Evolutionary conservation across 2,113 vertebrate species (phyloP), one percentile per base, ranked within the genome.

Genomic region (Dendropsophus ebraccatus): DNA sequence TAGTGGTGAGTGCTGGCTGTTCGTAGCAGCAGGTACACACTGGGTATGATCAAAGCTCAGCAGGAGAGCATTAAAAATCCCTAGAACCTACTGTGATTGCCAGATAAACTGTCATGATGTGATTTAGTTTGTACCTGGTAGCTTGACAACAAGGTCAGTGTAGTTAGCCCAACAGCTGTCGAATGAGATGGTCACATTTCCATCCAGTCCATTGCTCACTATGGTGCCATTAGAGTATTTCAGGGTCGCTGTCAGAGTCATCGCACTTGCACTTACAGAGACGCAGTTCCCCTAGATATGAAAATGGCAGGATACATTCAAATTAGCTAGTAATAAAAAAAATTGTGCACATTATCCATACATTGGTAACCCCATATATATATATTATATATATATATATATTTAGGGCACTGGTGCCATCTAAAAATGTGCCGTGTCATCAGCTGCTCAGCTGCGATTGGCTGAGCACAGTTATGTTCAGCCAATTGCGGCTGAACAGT

Each of bases 161-260:
- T 93, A 97, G 85, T 96, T 97, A 13, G 95, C 96, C 95, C 95
- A 97, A 87, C 96, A 97, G 87, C 67, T 87, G n/a, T 56, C 89
- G 88, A 97, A 97, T 21, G 54, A 89, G 88, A 97, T 93, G 83
- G 94, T 95, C 81, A 91, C 89, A 88, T 95, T 96, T 89, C 96
- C 96, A 5, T 85, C 76, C 58, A 97, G 93, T 58, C 84, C 75
- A 32, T 93, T 94, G 5, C n/a, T 70, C 17, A 90, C 56, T 2
- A 11, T 62, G 78, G 89, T 90, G 35, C 94, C 93, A 1, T 1
- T 67, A 2, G 89, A 37, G 79, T 94, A 87, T 87, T 93, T 93
- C 72, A 97, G 92, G 37, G 81, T 74, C 14, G 93, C 95, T 1
- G 92, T 94, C 23, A 94, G 91, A 5, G 91, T 91, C 52, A 96